These are phyloP conservation scores for Cotesia typhae DNA, from an alignment of 1,140 invertebrate species.

Conservation along the genomic window DNA sequence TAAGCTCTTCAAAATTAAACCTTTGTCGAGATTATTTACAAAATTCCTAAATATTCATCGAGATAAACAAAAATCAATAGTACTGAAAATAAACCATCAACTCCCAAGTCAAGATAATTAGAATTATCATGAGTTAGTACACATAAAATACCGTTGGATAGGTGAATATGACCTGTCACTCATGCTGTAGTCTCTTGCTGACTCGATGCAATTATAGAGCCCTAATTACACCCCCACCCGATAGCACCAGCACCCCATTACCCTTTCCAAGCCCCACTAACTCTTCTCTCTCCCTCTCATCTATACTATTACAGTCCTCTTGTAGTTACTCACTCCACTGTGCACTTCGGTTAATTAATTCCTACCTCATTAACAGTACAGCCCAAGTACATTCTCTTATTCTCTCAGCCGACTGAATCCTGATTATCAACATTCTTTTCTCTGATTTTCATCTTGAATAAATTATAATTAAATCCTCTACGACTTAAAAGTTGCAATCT, in stretches of 20 bases:
- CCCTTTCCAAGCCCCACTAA: constrained; percentile 17
- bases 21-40: too few species aligned
- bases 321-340: neutral
- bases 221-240: constrained; percentile 51
- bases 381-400: constrained; percentile 29
- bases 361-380: constrained; percentile 57
- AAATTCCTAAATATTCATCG: too few species aligned
- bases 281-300: neutral
- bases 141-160: neutral
- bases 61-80: too few species aligned
- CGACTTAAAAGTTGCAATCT: too few species aligned
- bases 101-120: neutral
- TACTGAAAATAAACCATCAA: too few species aligned
- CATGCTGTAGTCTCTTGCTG: constrained; percentile 38
- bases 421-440: constrained; percentile 26
- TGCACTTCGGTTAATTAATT: constrained; percentile 58
- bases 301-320: neutral
- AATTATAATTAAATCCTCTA: neutral
- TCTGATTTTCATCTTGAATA: neutral
- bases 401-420: constrained; percentile 39
- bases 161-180: constrained; percentile 16
- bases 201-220: constrained; percentile 60
- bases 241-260: neutral
- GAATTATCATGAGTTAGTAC: neutral
- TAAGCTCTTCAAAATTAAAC: too few species aligned